phyloP scores from a whole-genome alignment of 2,797 vertebrate genomes.

The Muscicapa comitata region DNA sequence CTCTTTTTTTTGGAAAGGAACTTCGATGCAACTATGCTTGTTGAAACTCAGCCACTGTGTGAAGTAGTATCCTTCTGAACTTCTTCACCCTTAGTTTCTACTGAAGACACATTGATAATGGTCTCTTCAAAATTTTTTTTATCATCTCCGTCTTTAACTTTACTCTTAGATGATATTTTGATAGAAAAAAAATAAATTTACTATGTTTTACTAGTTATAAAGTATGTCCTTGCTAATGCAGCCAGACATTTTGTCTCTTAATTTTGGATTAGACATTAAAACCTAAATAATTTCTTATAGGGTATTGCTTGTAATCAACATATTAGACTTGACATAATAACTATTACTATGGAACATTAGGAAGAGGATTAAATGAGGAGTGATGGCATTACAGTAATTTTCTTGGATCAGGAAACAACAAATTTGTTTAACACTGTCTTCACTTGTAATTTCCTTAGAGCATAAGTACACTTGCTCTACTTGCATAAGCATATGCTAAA shows the following conservation, averaged over 20 bases:
- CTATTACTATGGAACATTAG: not conserved
- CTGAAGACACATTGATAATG: not conserved
- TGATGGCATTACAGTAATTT: not conserved
- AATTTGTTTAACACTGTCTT: not conserved
- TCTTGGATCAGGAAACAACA: not conserved
- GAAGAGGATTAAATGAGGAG: not conserved
- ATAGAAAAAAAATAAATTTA: not conserved
- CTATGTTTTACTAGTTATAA: not conserved
- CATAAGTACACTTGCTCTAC: not conserved
- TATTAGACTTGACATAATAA: not conserved
- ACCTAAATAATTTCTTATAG: not conserved
- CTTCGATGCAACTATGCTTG: rapidly evolving
- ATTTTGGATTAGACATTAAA: not conserved
- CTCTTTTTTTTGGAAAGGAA: not conserved
- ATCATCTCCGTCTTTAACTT: not conserved
- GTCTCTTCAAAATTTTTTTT: not conserved
- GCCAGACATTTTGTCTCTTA: not conserved
- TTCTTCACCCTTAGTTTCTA: not conserved
- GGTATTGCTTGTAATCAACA: not conserved
- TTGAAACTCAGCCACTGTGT: not conserved
- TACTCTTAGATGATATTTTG: not conserved
- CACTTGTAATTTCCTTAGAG: not conserved
- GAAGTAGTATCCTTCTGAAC: not conserved
- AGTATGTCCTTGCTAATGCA: not conserved
- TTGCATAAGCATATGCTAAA: not conserved